These are phyloP conservation scores for Okamejei kenojei DNA, from an alignment of 2,797 vertebrate species.

Conservation along the genomic window DNA sequence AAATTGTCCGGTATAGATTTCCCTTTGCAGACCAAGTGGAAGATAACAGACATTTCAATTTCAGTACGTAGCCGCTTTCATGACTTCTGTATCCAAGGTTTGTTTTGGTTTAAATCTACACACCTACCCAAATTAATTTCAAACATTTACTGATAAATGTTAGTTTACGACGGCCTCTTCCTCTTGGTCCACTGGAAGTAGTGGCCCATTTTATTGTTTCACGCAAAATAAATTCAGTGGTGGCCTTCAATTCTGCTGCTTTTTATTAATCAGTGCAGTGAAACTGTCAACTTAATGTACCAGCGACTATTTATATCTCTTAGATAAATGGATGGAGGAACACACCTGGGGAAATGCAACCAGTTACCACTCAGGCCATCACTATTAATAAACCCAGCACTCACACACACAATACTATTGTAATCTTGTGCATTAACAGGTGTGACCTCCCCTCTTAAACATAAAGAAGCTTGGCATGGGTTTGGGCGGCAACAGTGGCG, in stretches of 20 bases:
- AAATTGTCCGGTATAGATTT: not conserved
- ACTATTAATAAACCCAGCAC: not conserved
- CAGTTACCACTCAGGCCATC: not conserved
- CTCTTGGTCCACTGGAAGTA: not conserved
- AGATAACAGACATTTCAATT: not conserved
- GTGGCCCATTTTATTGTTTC: not conserved
- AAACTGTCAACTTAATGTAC: conserved; percentile 10
- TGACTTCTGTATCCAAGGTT: not conserved
- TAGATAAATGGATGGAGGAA: not conserved
- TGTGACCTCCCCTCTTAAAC: too few relatives aligned
- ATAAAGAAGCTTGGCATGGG: not conserved
- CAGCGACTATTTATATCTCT: not conserved
- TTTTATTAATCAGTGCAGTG: not conserved
- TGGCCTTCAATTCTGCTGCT: not conserved
- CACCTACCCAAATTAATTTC: not conserved
- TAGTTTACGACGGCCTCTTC: not conserved
- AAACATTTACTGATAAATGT: not conserved
- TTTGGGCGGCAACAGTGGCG: too few relatives aligned
- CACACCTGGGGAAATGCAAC: not conserved
- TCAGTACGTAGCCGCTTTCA: not conserved
- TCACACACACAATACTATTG: not conserved
- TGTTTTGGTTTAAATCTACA: not conserved
- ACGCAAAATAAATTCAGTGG: not conserved
- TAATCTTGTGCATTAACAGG: not conserved
- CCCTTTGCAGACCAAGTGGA: conserved; percentile 13